Evolutionary conservation across 2,113 vertebrate genomes (phyloP), one percentile per base, ranked within the genome.

Genomic region (Forbesichthys agassizii): DNA sequence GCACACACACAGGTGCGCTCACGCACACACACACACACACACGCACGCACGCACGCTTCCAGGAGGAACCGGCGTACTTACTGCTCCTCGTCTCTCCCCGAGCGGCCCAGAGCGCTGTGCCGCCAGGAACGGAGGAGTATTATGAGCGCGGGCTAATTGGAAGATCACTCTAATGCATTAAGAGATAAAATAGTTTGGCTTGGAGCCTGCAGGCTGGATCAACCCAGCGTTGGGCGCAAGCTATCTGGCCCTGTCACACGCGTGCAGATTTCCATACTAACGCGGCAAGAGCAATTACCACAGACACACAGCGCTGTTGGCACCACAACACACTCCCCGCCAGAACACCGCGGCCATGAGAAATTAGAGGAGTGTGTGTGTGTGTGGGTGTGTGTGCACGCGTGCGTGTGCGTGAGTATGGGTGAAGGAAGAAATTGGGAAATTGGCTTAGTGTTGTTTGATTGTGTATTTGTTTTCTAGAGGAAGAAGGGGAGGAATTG

Each of bases 101-200:
- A 3, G 14, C 77, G 74, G 84, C 79, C 80, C 88, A 79, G 65
- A 86, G 86, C 94, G 92, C 93, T 93, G 93, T 91, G 94, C 94
- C 96, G 95, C 93, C 95, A 96, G 90, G 95, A 97, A 95, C 94
- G 94, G 77, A 94, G 94, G 94, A 83, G 95, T 98, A 96, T 98
- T 98, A 97, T 96, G 95, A 96, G 95, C 92, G 91, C 93, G 91
- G 88, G 94, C 95, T 99, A 98, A 99, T 98, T 98, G 98, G 98
- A 99, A 98, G 98, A 99, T 98, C 96, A 98, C 97, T 98, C 97
- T 97, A 98, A 98, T 98, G 96, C 97, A 98, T 97, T 95, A 95
- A 97, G 96, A 99, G 97, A 99, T 99, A 98, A 98, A 97, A 97
- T 96, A 97, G 95, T 98, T 97, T 98, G 96, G 97, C 97, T 95